Conservation (phyloP, 2,113 vertebrate species). For the Crocuta crocuta region DNA sequence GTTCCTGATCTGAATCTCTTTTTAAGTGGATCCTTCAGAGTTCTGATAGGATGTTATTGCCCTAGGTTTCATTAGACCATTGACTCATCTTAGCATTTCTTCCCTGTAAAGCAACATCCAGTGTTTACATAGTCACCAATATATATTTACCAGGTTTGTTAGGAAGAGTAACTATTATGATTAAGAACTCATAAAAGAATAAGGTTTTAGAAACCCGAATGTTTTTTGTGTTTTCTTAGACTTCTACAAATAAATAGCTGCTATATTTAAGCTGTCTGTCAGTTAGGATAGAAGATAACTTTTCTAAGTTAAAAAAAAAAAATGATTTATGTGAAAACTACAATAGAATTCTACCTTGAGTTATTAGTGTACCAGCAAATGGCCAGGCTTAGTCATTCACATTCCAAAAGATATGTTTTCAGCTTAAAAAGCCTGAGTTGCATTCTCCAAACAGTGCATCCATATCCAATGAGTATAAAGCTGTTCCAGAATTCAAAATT, state of each 20-base stretch:
- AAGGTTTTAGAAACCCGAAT: background rate
- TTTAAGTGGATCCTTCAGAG: background rate
- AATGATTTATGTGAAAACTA: conserved; percentile 13
- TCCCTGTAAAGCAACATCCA: background rate
- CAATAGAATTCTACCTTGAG: background rate
- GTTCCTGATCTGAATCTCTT: background rate
- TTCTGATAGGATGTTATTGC: background rate
- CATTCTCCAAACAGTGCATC: background rate
- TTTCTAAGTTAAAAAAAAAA: background rate
- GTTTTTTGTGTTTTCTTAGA: background rate
- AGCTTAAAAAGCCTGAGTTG: background rate
- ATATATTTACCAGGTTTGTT: background rate
- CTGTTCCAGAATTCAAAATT: background rate
- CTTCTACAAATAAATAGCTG: background rate
- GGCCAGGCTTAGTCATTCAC: background rate
- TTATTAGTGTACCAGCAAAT: background rate
- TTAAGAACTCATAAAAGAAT: background rate
- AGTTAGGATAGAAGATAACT: background rate
- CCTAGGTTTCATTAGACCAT: background rate
- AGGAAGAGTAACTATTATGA: background rate
- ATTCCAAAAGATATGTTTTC: background rate
- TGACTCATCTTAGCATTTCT: background rate
- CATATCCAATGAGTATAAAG: background rate
- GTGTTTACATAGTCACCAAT: background rate
- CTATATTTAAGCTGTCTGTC: background rate